A percentile compares a stretch with the other conserved stretches of the same genome.
Evolutionary conservation across 30 jellyfish, hydroid and myxozoan species (phyloP).

Genomic region (Catostylus mosaicus): DNA sequence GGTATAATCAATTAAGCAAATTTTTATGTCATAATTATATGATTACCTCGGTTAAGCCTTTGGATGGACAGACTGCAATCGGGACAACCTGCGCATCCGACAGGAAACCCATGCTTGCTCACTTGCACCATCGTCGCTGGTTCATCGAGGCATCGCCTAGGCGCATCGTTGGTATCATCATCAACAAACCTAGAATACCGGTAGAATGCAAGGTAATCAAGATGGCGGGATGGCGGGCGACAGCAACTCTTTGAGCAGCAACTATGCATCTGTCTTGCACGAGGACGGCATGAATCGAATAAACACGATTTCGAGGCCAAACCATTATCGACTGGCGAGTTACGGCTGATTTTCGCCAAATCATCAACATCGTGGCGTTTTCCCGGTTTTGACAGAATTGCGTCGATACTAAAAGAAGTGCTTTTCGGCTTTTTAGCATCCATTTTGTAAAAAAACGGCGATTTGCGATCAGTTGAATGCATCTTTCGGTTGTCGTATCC

Average conservation of each 20-base stretch:
- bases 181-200: conserved; percentile 27
- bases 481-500: conserved; percentile 19
- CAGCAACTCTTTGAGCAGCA: conserved; percentile 33
- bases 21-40: too few species aligned
- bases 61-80: conserved; percentile 32
- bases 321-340: background rate
- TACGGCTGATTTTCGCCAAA: background rate
- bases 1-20: too few species aligned
- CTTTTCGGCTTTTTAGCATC: background rate
- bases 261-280: background rate
- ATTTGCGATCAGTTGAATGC: conserved; percentile 2
- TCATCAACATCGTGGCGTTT: background rate
- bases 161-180: conserved; percentile 18
- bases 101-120: conserved; percentile 19
- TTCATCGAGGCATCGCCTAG: conserved; percentile 2
- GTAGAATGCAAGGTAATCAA: conserved; percentile 11
- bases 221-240: conserved; percentile 26
- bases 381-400: conserved; percentile 52
- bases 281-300: conserved; percentile 16
- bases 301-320: conserved; percentile 1
- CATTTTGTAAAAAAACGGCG: background rate
- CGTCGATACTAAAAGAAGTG: conserved; percentile 53
- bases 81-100: conserved; percentile 40
- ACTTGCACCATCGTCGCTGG: conserved; percentile 63
- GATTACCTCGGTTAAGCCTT: conserved; percentile 38